Evolutionary conservation across 2,113 vertebrate genomes (phyloP), one percentile per base, ranked within the genome.

Genomic region (Bubo scandiacus): DNA sequence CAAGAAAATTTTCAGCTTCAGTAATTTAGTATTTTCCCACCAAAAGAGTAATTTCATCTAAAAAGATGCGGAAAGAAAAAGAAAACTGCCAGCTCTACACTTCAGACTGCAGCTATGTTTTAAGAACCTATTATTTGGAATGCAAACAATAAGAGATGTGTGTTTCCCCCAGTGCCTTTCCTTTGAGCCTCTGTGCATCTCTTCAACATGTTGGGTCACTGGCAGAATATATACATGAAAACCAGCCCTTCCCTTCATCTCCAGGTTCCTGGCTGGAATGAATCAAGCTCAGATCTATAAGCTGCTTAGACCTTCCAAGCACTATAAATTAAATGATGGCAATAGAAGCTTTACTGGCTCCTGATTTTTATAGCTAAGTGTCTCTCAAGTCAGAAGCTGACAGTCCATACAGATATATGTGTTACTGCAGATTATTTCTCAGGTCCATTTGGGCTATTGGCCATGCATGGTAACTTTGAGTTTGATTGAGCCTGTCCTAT

Each of bases 341-440:
- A 63, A 40, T 57, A 94, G 92, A 96, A 87, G n/a, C 66, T 95
- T 93, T 94, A 75, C 70, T 94, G 88, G 73, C 82, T 97, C 87
- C 81, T 95, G 80, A 93, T 90, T 97, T 94, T 95, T 90, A 62
- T 43, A 94, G 30, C 65, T 96, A 82, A 95, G 32, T 62, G 32
- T 81, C 45, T 81, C 96, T 71, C 70, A 78, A 90, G 86, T 90
- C 82, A 94, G 96, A 96, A 70, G 22, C 81, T 96, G 95, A 90
- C 86, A 36, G 26, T 92, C 66, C 70, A 68, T 89, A 95, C 51
- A 95, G 93, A 95, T 93, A 57, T 47, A 87, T 52, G 47, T 72
- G 62, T 75, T 97, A 95, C 78, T 97, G 86, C 90, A 92, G 83
- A 97, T 94, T 86, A 95, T 95, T 97, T 95, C 92, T 96, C 77